Evolutionary conservation across 37 sponge, comb jelly and placozoan genomes (phyloP), one percentile per base, ranked within the genome.

Genomic region (Agelas oroides): DNA sequence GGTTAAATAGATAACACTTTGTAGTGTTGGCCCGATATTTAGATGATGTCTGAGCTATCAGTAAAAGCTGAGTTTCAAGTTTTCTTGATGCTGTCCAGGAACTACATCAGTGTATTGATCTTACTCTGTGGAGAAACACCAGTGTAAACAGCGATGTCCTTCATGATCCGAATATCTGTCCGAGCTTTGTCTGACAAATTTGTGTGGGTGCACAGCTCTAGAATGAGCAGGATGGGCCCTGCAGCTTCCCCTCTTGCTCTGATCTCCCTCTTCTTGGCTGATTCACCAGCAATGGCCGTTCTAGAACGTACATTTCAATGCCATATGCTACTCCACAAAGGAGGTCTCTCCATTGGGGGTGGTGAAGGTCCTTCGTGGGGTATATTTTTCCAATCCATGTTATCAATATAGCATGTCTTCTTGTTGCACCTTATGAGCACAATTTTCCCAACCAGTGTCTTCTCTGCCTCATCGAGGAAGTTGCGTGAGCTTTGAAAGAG

Each of bases 351-450:
- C 96, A 62, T 61, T 66, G 21, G 39, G 18, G 18, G 71, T 77
- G 52, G 65, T 32, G 72, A 98, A 95, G 1, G 82, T 92, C 25
- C 65, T 79, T 36, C 23, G 40, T 17, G 98, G 98, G 40, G 65
- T 91, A 66, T 91, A 65, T 82, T 84, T 6, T 86, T 73, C 94
- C 95, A 98, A 52, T 81, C 94, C 76, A 98, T 98, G 83, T 95
- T 96, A 86, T 98, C 98, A 70, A 98, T 86, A 37, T 96, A 87
- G 53, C 95, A 95, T 0, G 98, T 98, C 87, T 88, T 88, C 83
- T 95, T 95, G 83, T 98, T 98, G 88, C 95, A 98, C 67, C 97
- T 93, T 67, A 6, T 97, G 73, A 97, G 56, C 19, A 97, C 97
- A 58, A 94, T 92, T 61, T 89, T 76, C 28, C 97, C 97, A 53